phyloP scores from a whole-genome alignment of 2,113 vertebrate genomes.

The Gambusia affinis region DNA sequence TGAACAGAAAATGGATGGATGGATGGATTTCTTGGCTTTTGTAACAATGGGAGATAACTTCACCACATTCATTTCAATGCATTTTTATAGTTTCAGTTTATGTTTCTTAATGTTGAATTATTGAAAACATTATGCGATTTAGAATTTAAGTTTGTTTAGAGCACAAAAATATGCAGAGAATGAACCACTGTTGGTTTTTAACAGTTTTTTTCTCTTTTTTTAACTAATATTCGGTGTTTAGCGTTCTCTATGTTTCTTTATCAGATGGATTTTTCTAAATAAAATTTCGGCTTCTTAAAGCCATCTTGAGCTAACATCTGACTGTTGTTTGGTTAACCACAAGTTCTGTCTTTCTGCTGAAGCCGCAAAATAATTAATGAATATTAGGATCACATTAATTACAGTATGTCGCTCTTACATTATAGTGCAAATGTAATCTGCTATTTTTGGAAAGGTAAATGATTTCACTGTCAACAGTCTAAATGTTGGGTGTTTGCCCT shows the following conservation, averaged over 20 bases:
- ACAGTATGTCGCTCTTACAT: slow-evolving; percentile 17
- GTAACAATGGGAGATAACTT: not conserved
- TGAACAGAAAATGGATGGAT: no score
- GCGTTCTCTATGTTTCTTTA: not conserved
- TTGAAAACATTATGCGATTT: slow-evolving; percentile 1
- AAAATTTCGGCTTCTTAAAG: not conserved
- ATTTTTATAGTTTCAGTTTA: not conserved
- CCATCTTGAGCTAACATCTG: not conserved
- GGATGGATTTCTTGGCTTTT: slow-evolving; percentile 27
- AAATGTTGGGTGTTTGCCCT: slow-evolving; percentile 29
- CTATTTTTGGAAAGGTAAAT: slow-evolving; percentile 41
- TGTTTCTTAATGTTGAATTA: not conserved
- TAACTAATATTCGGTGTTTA: not conserved
- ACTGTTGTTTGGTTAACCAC: no score
- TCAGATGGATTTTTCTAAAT: not conserved
- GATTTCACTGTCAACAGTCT: slow-evolving; percentile 19
- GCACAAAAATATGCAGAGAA: not conserved
- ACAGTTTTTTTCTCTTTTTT: not conserved
- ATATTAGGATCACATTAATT: slow-evolving; percentile 45
- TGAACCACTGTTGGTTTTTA: not conserved
- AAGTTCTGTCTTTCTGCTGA: slow-evolving; percentile 18
- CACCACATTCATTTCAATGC: not conserved
- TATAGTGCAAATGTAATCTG: slow-evolving; percentile 6
- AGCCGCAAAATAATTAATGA: slow-evolving; percentile 31
- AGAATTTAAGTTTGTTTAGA: not conserved